Conservation (phyloP, 2,797 vertebrate genomes). For the Momotus momota region DNA sequence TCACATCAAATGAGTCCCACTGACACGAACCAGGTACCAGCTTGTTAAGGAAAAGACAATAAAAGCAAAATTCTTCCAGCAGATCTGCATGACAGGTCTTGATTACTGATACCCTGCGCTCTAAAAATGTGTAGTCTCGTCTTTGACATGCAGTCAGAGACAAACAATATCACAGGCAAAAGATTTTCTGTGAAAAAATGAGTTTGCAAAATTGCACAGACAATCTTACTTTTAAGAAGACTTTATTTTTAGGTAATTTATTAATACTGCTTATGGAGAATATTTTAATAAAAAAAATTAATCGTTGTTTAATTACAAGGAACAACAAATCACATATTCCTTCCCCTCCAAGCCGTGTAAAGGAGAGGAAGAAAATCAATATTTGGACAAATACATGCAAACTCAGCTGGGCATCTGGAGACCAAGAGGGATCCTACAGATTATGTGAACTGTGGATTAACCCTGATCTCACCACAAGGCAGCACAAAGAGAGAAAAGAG, state of each 20-base stretch:
- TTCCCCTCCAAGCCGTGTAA: neutral
- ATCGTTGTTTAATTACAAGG: neutral
- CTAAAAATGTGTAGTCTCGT: neutral
- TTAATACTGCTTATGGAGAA: neutral
- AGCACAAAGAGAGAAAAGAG: neutral
- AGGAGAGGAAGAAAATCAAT: neutral
- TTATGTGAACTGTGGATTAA: neutral
- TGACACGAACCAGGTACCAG: constrained; percentile 2
- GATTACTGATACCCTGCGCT: neutral
- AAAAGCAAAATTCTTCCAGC: neutral
- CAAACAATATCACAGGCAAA: neutral
- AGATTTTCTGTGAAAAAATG: neutral
- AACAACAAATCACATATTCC: neutral
- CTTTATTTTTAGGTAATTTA: neutral
- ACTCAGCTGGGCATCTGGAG: neutral
- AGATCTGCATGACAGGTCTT: constrained; percentile 29
- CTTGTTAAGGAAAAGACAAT: constrained; percentile 37
- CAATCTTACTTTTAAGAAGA: neutral
- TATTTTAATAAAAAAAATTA: neutral
- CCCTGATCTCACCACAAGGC: neutral
- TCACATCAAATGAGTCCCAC: constrained; percentile 26
- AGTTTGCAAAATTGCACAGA: neutral
- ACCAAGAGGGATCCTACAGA: neutral
- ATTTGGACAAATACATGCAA: neutral
- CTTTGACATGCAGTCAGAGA: neutral